Conservation (phyloP, 1,140 invertebrate genomes). For the Palaemon carinicauda region DNA sequence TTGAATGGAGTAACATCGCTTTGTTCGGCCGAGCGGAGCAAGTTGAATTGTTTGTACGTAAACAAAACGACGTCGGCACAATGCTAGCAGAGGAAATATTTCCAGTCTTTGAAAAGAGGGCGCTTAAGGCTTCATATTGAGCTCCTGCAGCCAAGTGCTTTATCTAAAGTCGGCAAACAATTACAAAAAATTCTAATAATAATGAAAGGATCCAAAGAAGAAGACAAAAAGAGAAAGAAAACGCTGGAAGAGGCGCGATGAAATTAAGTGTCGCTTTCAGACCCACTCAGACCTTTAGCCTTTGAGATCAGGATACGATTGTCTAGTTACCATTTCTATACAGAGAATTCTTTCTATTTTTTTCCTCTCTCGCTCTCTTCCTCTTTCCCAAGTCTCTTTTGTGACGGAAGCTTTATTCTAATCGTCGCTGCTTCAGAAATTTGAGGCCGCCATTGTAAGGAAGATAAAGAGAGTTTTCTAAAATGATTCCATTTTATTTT, state of each 20-base stretch:
- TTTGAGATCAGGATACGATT: not conserved
- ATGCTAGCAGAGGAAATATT: conserved; percentile 20
- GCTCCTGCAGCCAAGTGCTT: conserved; percentile 20
- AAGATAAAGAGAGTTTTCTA: too few species aligned
- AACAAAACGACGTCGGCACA: conserved; percentile 29
- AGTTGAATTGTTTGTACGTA: conserved; percentile 33
- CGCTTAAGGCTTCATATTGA: conserved; percentile 25
- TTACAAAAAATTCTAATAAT: conserved; percentile 10
- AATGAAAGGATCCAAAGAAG: not conserved
- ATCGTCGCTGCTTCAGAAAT: too few species aligned
- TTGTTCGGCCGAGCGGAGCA: conserved; percentile 29
- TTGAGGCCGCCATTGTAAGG: too few species aligned
- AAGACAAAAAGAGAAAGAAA: not conserved
- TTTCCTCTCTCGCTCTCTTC: too few species aligned
- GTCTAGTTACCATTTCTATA: not conserved
- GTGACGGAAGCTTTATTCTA: too few species aligned
- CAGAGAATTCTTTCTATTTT: too few species aligned
- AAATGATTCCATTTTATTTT: too few species aligned
- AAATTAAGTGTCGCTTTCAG: conserved; percentile 37
- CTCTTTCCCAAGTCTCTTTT: too few species aligned
- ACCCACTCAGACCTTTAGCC: not conserved
- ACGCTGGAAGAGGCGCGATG: conserved; percentile 23
- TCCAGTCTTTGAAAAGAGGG: conserved; percentile 21
- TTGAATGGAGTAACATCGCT: conserved; percentile 42
- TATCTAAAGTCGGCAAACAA: conserved; percentile 28